Percentiles rank a stretch among this genome's conserved stretches.
Evolutionary conservation across 2,888 invertebrate genomes (phyloP).

Genomic region (Luffia ferchaultella): DNA sequence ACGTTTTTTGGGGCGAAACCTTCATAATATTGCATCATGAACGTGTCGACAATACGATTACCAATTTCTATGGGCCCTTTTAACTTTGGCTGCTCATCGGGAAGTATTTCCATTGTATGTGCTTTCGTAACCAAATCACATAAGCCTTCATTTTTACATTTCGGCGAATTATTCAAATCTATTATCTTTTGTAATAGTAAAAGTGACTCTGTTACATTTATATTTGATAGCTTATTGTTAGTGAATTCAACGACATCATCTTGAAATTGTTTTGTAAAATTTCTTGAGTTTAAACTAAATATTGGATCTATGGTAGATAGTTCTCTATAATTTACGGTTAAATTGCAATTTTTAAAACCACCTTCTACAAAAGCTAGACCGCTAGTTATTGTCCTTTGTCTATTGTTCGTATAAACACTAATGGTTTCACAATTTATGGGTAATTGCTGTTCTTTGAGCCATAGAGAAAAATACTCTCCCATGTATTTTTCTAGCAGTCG

Average conservation of each 20-base stretch:
- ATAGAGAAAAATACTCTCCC: constrained; percentile 36
- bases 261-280: background rate
- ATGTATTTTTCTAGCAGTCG: constrained; percentile 36
- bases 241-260: background rate
- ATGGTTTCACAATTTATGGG: constrained; percentile 25
- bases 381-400: constrained; percentile 39
- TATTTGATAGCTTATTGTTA: constrained; percentile 20
- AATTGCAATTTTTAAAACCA: constrained; percentile 34
- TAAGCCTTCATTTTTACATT: constrained; percentile 27
- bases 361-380: constrained; percentile 37
- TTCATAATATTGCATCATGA: constrained; percentile 49
- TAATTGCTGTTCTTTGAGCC: constrained; percentile 31
- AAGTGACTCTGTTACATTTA: constrained; percentile 27
- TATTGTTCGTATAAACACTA: constrained; percentile 36
- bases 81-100: constrained; percentile 34
- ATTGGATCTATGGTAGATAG: background rate
- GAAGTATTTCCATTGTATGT: constrained; percentile 26
- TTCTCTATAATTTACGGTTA: background rate
- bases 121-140: constrained; percentile 33
- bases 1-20: constrained; percentile 34
- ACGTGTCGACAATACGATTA: constrained; percentile 43
- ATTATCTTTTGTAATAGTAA: constrained; percentile 35
- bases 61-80: constrained; percentile 43
- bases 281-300: background rate
- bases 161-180: constrained; percentile 35